Base-by-base conservation (phyloP, 2,797 vertebrate genomes). In the Sebastes kiyomatsui region DNA sequence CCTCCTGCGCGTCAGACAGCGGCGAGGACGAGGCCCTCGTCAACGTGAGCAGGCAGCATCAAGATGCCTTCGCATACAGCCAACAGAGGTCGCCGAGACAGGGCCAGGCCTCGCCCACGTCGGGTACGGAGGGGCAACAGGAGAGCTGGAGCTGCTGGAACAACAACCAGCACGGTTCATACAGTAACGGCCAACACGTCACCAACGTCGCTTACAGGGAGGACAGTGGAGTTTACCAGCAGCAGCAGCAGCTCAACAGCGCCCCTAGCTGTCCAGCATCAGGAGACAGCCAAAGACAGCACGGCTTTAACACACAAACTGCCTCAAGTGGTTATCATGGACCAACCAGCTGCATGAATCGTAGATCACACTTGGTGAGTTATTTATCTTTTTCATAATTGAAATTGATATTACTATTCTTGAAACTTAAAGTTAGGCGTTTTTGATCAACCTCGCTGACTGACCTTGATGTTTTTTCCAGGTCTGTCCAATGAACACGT, bases 401-500 rank as follows among this genome's bases (percentile, higher is more conserved):
- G 0, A 67, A 46, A 59, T 46, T 38, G 2, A 10, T 7, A 5
- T 33, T 2, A 7, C 2, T 18, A 7, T 3, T 55, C 3, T 22
- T 2, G 6, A 38, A 25, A 33, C 14, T n/a, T 7, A 8, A 52
- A 67, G 60, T 23, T 14, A 4, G 16, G 10, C 4, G 13, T 27
- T 33, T 12, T 33, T 12, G 11, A 64, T 54, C 18, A 0, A 1
- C 3, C 16, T 9, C 22, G 14, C 62, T 70, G 30, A 42, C 4
- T 22, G 10, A 60, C 18, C 66, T 54, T 79, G 13, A 0, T 74
- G 22, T 71, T 69, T 38, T 38, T 62, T 49, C 20, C 92, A 99
- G 98, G 97, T 99, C 62, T 99, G 97, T 91, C 98, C 98, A 3
- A 99, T 98, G 98, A 98, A 96, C 93, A 94, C 95, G 32, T 97